A percentile compares a stretch with the other conserved stretches of the same genome.
phyloP scores from a whole-genome alignment of 2,113 vertebrate species.

The Bufo bufo region DNA sequence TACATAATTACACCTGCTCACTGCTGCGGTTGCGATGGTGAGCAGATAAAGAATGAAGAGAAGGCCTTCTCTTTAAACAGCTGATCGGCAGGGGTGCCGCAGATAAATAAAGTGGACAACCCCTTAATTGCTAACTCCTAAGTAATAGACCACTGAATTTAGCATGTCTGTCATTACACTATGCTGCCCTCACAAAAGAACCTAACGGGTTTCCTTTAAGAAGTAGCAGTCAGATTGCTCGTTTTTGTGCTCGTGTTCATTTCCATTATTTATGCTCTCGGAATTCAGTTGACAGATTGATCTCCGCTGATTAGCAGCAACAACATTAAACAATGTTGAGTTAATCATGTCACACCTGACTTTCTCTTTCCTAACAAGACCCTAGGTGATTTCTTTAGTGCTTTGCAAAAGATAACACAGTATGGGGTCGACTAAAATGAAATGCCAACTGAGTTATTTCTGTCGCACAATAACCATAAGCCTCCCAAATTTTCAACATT shows the following conservation, averaged over 20 bases:
- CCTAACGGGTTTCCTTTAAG: too few species aligned
- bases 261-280: conserved; percentile 24
- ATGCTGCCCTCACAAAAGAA: too few species aligned
- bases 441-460: conserved; percentile 43
- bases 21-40: too few species aligned
- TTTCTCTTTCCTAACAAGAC: conserved; percentile 49
- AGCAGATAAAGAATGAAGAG: too few species aligned
- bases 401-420: conserved; percentile 40
- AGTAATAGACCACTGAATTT: too few species aligned
- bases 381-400: conserved; percentile 21
- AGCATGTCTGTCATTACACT: too few species aligned
- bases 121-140: too few species aligned
- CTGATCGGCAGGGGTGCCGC: too few species aligned
- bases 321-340: conserved; percentile 43
- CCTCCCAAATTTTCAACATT: conserved; percentile 20
- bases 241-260: neutral
- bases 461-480: conserved; percentile 17
- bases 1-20: too few species aligned
- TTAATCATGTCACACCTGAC: conserved; percentile 55
- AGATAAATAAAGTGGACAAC: too few species aligned
- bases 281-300: conserved; percentile 34
- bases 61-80: too few species aligned
- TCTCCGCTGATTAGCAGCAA: conserved; percentile 33
- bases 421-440: conserved; percentile 43
- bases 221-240: neutral